Conservation (phyloP, 2,797 vertebrate genomes). For the Macropus fuliginosus region DNA sequence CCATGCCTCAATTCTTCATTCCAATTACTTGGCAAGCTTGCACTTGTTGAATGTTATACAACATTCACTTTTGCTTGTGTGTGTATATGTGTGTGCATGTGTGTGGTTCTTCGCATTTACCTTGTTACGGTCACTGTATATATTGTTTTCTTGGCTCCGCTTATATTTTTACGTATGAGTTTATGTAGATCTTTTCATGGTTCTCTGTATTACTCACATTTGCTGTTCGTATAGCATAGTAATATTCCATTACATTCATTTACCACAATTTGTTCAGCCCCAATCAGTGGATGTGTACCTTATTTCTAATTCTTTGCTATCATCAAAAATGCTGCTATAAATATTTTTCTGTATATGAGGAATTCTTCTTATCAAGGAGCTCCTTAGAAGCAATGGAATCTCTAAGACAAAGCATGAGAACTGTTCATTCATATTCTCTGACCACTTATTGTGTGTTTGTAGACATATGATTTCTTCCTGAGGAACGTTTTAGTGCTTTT, state of each 20-base stretch:
- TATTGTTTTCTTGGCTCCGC: not conserved
- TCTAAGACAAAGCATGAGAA: not conserved
- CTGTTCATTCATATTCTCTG: not conserved
- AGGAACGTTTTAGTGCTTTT: not conserved
- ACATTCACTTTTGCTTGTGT: not conserved
- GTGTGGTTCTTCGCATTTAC: no score
- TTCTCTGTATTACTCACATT: not conserved
- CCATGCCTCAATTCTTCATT: not conserved
- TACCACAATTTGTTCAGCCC: not conserved
- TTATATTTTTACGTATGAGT: not conserved
- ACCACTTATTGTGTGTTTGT: not conserved
- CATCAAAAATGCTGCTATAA: not conserved
- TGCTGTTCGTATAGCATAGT: not conserved
- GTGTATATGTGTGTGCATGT: no score
- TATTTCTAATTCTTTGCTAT: not conserved
- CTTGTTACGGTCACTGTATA: no score
- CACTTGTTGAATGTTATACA: slow-evolving; percentile 22
- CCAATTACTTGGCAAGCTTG: slow-evolving; percentile 45
- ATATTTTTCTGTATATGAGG: not conserved
- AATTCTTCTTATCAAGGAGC: not conserved
- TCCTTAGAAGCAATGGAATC: not conserved
- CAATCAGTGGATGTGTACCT: not conserved
- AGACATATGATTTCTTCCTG: not conserved
- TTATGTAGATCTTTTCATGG: slow-evolving; percentile 11
- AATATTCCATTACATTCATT: not conserved